Evolutionary conservation across 2,888 invertebrate genomes (phyloP).

Genomic region (Lamproptera curius): DNA sequence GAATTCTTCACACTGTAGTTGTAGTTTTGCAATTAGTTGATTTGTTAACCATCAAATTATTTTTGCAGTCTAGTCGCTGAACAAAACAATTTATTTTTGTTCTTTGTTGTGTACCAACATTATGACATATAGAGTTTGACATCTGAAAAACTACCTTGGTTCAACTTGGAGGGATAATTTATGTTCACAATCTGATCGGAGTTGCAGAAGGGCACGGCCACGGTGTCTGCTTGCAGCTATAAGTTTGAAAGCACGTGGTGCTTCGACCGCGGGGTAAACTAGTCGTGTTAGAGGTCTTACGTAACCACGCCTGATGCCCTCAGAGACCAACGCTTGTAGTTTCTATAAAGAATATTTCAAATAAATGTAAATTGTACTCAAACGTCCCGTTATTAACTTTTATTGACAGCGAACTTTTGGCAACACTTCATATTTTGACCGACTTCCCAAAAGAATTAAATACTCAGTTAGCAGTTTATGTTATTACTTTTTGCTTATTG

Average conservation of each 20-base stretch:
- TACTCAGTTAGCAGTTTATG: no score
- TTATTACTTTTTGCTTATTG: no score
- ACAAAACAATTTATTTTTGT: no score
- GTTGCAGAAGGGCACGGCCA: conserved; percentile 43
- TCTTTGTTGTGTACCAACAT: no score
- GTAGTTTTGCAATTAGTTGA: no score
- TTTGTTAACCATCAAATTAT: neutral
- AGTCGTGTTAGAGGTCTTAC: conserved; percentile 50
- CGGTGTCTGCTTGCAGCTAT: conserved; percentile 42
- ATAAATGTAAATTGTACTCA: no score
- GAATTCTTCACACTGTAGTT: no score
- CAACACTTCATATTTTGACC: no score
- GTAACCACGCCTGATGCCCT: conserved; percentile 46
- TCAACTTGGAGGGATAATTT: neutral
- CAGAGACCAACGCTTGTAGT: conserved; percentile 38
- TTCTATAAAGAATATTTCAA: conserved; percentile 32
- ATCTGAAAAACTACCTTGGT: neutral
- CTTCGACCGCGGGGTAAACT: conserved; percentile 36
- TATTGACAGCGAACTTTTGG: no score
- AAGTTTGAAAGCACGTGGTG: conserved; percentile 43
- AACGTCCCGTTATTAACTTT: no score
- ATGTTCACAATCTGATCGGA: conserved; percentile 15
- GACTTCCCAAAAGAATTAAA: no score
- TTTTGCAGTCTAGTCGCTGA: neutral
- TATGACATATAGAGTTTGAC: neutral